A percentile compares a stretch with the other conserved stretches of the same genome.
phyloP scores from a whole-genome alignment of 2,797 vertebrate genomes.

The Psittacula echo region DNA sequence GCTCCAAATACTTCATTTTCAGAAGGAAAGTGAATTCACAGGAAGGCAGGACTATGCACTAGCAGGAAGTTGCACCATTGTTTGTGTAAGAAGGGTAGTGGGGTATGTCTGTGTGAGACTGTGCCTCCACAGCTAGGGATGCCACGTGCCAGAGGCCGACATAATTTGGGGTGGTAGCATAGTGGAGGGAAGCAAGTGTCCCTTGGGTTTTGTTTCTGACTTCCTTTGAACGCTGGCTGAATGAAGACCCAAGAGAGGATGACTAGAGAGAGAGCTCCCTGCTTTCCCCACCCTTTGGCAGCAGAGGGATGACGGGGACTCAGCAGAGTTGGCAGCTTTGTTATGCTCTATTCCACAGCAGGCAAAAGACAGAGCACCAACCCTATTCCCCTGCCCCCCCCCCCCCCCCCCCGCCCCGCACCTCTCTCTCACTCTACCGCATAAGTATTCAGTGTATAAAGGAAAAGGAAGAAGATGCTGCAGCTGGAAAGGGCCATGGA shows the following conservation, averaged over 20 bases:
- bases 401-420: accelerated
- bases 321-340: accelerated
- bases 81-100: background rate
- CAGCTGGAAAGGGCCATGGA: background rate
- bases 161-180: background rate
- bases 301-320: background rate
- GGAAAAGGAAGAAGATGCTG: background rate
- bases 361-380: background rate
- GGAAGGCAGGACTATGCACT: accelerated
- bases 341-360: background rate
- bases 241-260: background rate
- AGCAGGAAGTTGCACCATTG: background rate
- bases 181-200: background rate
- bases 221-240: background rate
- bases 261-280: background rate
- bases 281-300: background rate
- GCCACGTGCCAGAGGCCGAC: accelerated
- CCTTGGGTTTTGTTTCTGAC: background rate
- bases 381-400: background rate
- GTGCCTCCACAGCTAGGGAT: accelerated
- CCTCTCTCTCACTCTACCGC: background rate
- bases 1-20: background rate
- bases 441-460: background rate
- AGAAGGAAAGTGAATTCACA: background rate
- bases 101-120: accelerated